Evolutionary conservation across 1,140 invertebrate genomes (phyloP), one percentile per base, ranked within the genome.

Genomic region (Ips nitidus): DNA sequence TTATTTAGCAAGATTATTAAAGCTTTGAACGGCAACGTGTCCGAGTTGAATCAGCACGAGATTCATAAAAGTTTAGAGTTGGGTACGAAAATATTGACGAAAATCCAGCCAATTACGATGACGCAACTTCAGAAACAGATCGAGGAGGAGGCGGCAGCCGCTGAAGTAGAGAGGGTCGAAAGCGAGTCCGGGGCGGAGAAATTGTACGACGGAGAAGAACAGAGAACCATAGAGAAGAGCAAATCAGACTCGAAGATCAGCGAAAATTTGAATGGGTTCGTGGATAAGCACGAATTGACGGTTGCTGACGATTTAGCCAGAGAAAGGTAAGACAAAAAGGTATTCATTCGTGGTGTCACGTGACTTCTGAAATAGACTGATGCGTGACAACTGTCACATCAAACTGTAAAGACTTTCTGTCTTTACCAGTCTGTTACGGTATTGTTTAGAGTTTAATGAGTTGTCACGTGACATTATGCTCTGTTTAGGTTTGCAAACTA

Each of bases 21-120:
- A 61, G 84, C 87, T 67, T 77, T 92, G 7, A 87, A 86, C 0
- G 73, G 82, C 22, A 83, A 87, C 73, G 85, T 88, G 71, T 81
- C 86, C 45, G 77, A 82, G 47, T 75, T 94, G 2, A 84, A 83
- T 50, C 83, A 88, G 5, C 73, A 79, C 40, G 90, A 94, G 77
- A 84, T 93, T 1, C 37, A 84, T 0, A 82, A 82, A 40, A 86
- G 86, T 71, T 82, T 94, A 3, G 82, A 85, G 58, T 80, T 94
- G 1, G 92, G 90, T 75, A 87, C 86, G 42, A 92, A 92, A 81
- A 89, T 94, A 71, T 81, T 94, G 22, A 88, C 87, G 0, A 89
- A 90, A 77, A 89, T 93, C 2, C 90, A 92, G 76, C 90, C 91
- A 1, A 68, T 79, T n/a, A 71, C 74, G 2, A 62, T 79, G 59